These are phyloP conservation scores for Tapirus terrestris DNA, from an alignment of 2,113 vertebrate genomes.

Conservation along the genomic window DNA sequence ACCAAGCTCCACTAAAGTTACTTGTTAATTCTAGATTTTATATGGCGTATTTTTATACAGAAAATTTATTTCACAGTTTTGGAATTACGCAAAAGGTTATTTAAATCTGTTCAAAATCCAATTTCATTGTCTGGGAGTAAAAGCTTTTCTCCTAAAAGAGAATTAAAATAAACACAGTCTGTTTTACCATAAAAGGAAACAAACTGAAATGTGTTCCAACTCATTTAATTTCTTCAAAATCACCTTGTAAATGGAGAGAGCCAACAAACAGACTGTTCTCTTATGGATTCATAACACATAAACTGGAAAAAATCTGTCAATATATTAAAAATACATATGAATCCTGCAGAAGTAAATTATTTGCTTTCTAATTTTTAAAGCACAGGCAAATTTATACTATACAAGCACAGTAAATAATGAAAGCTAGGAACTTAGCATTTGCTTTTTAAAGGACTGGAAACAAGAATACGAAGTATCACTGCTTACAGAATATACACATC, in stretches of 20 bases:
- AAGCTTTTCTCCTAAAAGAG: constrained; percentile 14
- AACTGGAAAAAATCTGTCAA: not conserved
- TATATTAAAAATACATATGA: not conserved
- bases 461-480: not conserved
- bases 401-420: constrained; percentile 32
- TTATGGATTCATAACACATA: not conserved
- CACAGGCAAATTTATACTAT: not conserved
- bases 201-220: constrained; percentile 38
- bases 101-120: constrained; percentile 43
- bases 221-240: constrained; percentile 48
- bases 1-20: constrained; percentile 40
- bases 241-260: constrained; percentile 25
- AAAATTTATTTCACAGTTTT: constrained; percentile 50
- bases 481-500: not conserved
- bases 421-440: constrained; percentile 5
- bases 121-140: constrained; percentile 35
- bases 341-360: not conserved
- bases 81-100: constrained; percentile 44
- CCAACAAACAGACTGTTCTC: not conserved
- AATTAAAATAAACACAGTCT: constrained; percentile 25
- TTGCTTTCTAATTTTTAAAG: constrained; percentile 48
- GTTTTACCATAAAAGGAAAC: constrained; percentile 65
- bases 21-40: constrained; percentile 39
- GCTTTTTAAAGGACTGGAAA: constrained; percentile 43
- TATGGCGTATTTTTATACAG: constrained; percentile 42